phyloP scores from a whole-genome alignment of 2,797 vertebrate genomes.

The Danio tinwini region DNA sequence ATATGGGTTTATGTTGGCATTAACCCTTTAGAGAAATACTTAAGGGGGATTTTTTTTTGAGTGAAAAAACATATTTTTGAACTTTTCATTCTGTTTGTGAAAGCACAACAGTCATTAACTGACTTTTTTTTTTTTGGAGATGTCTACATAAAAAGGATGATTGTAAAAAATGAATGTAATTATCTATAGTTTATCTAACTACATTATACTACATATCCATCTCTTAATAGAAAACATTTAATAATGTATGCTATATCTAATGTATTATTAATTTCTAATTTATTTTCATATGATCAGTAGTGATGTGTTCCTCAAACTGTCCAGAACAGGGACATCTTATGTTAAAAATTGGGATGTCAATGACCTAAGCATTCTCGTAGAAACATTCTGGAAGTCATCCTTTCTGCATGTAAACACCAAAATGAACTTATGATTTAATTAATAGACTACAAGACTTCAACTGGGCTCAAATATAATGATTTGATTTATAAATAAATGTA shows the following conservation, averaged over 20 bases:
- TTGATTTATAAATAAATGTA: constrained; percentile 1
- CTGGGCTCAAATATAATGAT: not conserved
- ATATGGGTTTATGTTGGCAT: constrained; percentile 17
- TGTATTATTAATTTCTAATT: not conserved
- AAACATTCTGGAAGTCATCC: not conserved
- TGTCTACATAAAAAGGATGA: not conserved
- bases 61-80: not conserved
- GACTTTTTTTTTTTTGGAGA: not conserved
- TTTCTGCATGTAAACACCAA: not conserved
- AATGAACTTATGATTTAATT: not conserved
- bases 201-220: too few relatives aligned
- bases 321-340: not conserved
- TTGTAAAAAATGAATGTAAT: too few relatives aligned
- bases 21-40: constrained; percentile 4
- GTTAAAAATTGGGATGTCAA: not conserved
- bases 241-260: too few relatives aligned
- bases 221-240: too few relatives aligned
- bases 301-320: not conserved
- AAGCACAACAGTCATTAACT: not conserved
- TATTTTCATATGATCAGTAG: not conserved
- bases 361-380: not conserved
- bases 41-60: not conserved
- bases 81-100: not conserved
- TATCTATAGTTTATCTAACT: too few relatives aligned
- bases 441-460: not conserved